phyloP scores from a whole-genome alignment of 2,797 vertebrate genomes.

The Chiloscyllium punctatum region DNA sequence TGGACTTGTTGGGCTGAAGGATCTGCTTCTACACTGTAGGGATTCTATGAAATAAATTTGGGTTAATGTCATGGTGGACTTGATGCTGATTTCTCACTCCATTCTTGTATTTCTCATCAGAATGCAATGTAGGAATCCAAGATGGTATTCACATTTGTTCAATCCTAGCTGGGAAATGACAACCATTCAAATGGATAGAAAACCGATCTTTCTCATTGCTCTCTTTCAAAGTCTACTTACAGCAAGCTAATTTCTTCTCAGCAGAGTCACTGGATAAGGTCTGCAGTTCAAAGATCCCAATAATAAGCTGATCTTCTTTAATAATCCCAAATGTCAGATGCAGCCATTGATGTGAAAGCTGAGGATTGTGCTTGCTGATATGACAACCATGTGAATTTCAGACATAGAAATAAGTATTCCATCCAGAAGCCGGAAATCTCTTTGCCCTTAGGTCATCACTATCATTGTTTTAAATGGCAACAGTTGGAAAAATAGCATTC shows the following conservation, averaged over 20 bases:
- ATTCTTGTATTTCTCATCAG: not conserved
- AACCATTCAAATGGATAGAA: not conserved
- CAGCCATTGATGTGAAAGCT: not conserved
- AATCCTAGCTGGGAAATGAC: not conserved
- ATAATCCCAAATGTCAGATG: not conserved
- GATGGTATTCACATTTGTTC: not conserved
- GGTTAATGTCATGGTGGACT: too few species aligned
- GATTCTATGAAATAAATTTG: too few species aligned
- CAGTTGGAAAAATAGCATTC: not conserved
- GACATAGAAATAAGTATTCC: not conserved
- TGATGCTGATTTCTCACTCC: too few species aligned
- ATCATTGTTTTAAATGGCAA: not conserved
- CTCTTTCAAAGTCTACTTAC: not conserved
- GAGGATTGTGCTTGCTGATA: not conserved
- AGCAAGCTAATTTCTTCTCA: not conserved
- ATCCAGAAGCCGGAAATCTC: not conserved
- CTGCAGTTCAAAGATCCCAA: not conserved
- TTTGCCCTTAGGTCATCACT: not conserved
- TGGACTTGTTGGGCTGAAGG: too few species aligned
- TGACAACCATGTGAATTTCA: not conserved
- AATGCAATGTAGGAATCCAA: not conserved
- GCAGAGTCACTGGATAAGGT: too few species aligned
- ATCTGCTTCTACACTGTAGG: too few species aligned
- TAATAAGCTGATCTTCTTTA: not conserved
- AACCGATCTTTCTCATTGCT: not conserved